Evolutionary conservation across 2,113 vertebrate species (phyloP), one percentile per base, ranked within the genome.

Genomic region (Pluvianellus socialis): DNA sequence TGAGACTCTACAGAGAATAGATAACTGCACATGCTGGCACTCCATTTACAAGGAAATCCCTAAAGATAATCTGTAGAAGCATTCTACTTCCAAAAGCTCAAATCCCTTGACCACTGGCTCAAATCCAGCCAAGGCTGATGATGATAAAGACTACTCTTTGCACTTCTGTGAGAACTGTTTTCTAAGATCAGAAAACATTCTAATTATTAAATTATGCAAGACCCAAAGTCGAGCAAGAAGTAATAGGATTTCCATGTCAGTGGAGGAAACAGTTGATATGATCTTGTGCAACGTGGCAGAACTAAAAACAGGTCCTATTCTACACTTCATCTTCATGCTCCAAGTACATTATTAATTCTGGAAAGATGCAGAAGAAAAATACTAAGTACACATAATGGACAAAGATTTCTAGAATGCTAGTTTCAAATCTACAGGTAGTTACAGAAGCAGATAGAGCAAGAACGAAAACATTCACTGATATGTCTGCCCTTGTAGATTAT

Each of bases 1-100:
- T 93, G 95, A 94, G 84, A 66, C 84, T 90, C 91, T 94, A 89
- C 58, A 55, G 91, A 94, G 94, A 97, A 89, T 8, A 97, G 94
- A 95, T 96, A 97, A 90, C 90, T 93, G 26, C 55, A 90, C 75
- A 63, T 47, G 75, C 88, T 97, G 93, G 71, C 89, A 88, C 74
- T 94, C 89, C 91, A 90, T 77, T 93, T 90, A 92, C 79, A 87
- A 85, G 85, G 89, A 94, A 95, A 96, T 94, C 91, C 96, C 93
- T 92, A 58, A 63, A 95, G 93, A 95, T 94, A 95, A 94, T 96
- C 87, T 91, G 62, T 45, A 55, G 87, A 62, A 92, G 72, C 72
- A 77, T 87, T 95, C 83, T 86, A 75, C 76, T 85, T 91, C 93
- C 91, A 91, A 90, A 73, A 91, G 53, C 94, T 95, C 94, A 89